Evolutionary conservation across 2,797 vertebrate species (phyloP), one percentile per base, ranked within the genome.

Genomic region (Pangasius krempfi): DNA sequence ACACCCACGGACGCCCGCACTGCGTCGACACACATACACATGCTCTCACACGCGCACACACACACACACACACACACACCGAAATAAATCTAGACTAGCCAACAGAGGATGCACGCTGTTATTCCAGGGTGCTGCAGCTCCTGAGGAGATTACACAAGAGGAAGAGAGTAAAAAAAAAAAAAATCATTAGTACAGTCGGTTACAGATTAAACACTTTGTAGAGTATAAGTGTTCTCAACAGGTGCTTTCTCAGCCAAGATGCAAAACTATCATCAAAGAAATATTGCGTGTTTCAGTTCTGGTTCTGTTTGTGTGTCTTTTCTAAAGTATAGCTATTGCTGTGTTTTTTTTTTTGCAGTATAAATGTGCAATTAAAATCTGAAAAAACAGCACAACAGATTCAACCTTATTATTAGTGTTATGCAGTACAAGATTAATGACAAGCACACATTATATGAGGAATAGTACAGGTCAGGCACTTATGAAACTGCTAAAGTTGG

Each of bases 1-100:
- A 92, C 91, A 89, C 92, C 91, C 91, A 91, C 92, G 87, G 47
- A 91, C 92, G 78, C 90, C 90, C 90, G 91, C 91, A 85, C 90
- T 78, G 3, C 76, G 50, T 70, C 70, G 16, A 58, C 66, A 52
- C 82, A 75, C 84, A 82, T 1, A 66, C 56, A 56, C 76, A 73
- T 76, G 75, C n/a, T n/a, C 81, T 78, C 86, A 79, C 75, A 85
- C 81, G 75, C 86, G 79, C 62, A 25, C 73, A 75, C 86, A 82
- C 75, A 89, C 82, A 87, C 88, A 70, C 68, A 44, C 73, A 84
- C 86, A 82, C 75, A 89, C 82, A 87, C 88, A 76, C 76, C 66
- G 56, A 86, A 88, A 89, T 89, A 91, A 79, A 91, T 88, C 81
- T 80, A 72, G 60, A 83, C 90, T 62, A 82, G 66, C 85, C 86